Conservation (phyloP, 2,888 invertebrate genomes). For the Spilarctia lutea region DNA sequence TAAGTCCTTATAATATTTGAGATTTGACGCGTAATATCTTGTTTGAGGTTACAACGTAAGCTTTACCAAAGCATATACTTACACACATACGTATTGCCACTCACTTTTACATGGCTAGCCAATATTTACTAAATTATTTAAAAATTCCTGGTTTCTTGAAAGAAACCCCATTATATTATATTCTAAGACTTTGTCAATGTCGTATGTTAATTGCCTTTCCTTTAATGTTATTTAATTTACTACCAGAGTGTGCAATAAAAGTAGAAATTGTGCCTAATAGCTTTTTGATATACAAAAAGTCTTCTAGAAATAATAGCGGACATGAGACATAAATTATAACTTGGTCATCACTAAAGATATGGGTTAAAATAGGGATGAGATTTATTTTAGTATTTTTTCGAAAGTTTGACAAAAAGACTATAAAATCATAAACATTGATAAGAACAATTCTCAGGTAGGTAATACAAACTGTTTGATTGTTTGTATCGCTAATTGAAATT, state of each 20-base stretch:
- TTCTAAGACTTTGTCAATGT: too few species aligned
- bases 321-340: not conserved
- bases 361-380: not conserved
- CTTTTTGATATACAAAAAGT: not conserved
- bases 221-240: not conserved
- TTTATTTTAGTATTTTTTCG: not conserved
- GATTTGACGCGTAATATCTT: not conserved
- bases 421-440: too few species aligned
- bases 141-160: too few species aligned
- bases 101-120: not conserved
- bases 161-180: too few species aligned
- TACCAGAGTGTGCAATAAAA: not conserved
- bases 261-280: too few species aligned
- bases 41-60: not conserved
- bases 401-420: too few species aligned
- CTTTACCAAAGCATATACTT: not conserved
- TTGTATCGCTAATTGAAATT: too few species aligned
- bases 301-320: not conserved
- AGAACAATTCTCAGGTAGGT: too few species aligned
- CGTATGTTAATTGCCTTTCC: not conserved
- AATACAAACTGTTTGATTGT: too few species aligned
- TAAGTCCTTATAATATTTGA: constrained; percentile 3
- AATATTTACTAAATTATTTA: not conserved
- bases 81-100: not conserved
- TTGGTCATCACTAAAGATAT: not conserved